These are phyloP conservation scores for Triplophysa bombifrons DNA, from an alignment of 2,797 vertebrate genomes.

Conservation along the genomic window DNA sequence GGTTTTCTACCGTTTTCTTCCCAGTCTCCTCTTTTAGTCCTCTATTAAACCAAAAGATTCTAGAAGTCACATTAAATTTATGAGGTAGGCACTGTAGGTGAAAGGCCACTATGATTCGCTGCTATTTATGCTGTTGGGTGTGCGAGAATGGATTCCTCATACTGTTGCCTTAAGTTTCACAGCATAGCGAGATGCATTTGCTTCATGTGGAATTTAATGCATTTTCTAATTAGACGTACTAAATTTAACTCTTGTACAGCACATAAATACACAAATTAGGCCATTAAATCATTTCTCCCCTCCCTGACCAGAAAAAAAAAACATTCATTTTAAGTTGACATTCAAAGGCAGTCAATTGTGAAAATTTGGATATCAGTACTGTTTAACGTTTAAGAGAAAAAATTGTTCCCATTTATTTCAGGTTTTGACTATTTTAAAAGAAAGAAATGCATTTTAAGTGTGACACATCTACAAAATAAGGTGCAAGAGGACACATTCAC, in stretches of 20 bases:
- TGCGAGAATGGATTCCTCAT: conserved; percentile 4
- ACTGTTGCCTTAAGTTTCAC: not conserved
- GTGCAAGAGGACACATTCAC: not conserved
- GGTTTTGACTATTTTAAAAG: too few relatives aligned
- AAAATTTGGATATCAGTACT: not conserved
- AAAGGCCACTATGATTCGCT: not conserved
- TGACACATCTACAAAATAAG: not conserved
- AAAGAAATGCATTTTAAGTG: too few relatives aligned
- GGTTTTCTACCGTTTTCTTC: conserved; percentile 68
- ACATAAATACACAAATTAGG: not conserved
- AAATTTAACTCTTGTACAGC: conserved; percentile 4
- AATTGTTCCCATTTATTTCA: too few relatives aligned
- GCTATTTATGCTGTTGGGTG: conserved; percentile 21
- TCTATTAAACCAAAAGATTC: conserved; percentile 18
- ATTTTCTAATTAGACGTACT: not conserved
- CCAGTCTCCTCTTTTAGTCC: conserved; percentile 62
- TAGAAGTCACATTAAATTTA: not conserved
- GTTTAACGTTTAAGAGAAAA: too few relatives aligned
- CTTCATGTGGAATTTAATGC: not conserved
- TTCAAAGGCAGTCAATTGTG: not conserved
- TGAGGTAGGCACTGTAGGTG: not conserved
- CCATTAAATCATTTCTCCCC: not conserved
- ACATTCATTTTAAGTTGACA: not conserved
- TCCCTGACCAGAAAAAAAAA: not conserved
- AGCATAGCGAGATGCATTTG: not conserved